Evolutionary conservation across 2,797 vertebrate genomes (phyloP).

Genomic region (Fratercula arctica): DNA sequence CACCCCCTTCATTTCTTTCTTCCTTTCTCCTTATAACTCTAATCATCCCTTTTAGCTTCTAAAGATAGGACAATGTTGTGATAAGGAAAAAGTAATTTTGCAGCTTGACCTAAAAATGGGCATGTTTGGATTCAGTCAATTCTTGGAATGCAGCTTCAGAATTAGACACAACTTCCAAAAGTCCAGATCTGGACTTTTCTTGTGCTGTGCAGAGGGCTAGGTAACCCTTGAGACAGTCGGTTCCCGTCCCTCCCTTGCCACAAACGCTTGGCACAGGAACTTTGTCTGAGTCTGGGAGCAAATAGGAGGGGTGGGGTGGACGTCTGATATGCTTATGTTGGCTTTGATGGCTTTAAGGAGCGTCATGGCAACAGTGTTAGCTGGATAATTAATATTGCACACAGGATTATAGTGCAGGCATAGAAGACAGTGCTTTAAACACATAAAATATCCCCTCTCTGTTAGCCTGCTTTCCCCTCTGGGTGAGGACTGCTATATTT

Average conservation of each 20-base stretch:
- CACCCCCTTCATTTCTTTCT: slow-evolving; percentile 6
- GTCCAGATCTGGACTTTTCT: not conserved
- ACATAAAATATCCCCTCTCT: not conserved
- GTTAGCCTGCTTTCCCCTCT: not conserved
- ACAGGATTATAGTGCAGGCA: not conserved
- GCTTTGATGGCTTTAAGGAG: slow-evolving; percentile 40
- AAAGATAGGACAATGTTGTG: slow-evolving; percentile 54
- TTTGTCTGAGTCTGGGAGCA: not conserved
- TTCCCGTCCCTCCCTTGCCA: not conserved
- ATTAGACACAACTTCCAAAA: not conserved
- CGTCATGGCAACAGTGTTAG: slow-evolving; percentile 51
- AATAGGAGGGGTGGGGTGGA: not conserved
- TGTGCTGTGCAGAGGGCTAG: not conserved
- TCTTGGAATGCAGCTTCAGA: slow-evolving; percentile 18
- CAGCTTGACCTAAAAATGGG: slow-evolving; percentile 65
- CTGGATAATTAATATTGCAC: slow-evolving; percentile 51
- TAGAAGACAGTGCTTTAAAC: not conserved
- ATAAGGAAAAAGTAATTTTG: slow-evolving; percentile 44
- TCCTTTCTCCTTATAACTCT: slow-evolving; percentile 34
- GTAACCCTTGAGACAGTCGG: fast-evolving
- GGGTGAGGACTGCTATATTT: not conserved
- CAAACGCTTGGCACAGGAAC: not conserved
- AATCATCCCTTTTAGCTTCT: slow-evolving; percentile 57
- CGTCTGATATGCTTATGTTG: not conserved
- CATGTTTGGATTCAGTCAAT: slow-evolving; percentile 1